A percentile compares a stretch with the other conserved stretches of the same genome.
These are phyloP conservation scores for Pardosa pseudoannulata DNA, from an alignment of 2,888 invertebrate species.

Conservation along the genomic window DNA sequence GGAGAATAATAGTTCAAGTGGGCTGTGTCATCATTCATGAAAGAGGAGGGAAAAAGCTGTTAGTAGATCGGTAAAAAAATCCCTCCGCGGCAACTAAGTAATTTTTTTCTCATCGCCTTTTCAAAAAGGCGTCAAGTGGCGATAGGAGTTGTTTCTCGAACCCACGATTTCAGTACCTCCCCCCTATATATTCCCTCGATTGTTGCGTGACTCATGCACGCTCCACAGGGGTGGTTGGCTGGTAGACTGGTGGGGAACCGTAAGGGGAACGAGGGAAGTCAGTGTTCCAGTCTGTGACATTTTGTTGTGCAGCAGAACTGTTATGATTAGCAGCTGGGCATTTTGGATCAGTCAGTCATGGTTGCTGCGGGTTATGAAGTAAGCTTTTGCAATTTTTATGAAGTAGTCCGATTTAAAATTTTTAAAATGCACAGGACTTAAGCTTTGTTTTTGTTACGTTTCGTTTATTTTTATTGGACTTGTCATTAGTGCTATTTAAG, in stretches of 20 bases:
- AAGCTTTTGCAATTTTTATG: constrained; percentile 18
- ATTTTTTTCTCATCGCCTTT: constrained; percentile 30
- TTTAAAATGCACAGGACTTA: too few species aligned
- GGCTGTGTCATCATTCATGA: constrained; percentile 45
- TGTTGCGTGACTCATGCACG: constrained; percentile 56
- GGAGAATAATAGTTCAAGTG: constrained; percentile 27
- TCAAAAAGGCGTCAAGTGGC: constrained; percentile 55
- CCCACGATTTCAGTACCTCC: constrained; percentile 21
- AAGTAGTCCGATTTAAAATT: too few species aligned
- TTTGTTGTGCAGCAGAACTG: background rate
- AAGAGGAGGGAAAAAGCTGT: constrained; percentile 11
- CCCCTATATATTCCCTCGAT: constrained; percentile 27
- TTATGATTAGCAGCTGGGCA: background rate
- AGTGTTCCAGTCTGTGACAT: background rate
- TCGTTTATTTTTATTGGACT: too few species aligned
- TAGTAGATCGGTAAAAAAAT: background rate
- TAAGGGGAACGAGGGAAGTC: background rate
- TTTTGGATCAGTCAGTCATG: constrained; percentile 36
- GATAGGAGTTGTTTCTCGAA: constrained; percentile 54
- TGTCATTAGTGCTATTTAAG: too few species aligned
- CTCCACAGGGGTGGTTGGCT: background rate
- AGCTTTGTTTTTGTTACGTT: too few species aligned
- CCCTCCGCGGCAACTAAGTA: constrained; percentile 10
- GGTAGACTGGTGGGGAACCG: background rate
- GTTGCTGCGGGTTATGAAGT: constrained; percentile 47